phyloP scores from a whole-genome alignment of 1,140 invertebrate genomes.

The Penaeus chinensis region DNA sequence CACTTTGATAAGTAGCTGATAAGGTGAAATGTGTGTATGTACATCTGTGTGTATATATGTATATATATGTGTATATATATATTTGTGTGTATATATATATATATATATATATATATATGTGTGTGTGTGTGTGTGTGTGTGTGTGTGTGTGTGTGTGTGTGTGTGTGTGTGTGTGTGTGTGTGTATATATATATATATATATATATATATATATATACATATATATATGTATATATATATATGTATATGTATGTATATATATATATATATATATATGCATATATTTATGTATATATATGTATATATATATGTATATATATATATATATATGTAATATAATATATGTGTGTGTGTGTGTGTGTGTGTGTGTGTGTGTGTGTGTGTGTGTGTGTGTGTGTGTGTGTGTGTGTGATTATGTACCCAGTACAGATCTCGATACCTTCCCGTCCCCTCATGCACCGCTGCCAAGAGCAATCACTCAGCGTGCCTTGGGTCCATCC shows the following conservation, averaged over 20 bases:
- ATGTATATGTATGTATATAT: constrained; percentile 45
- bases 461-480: too few relatives aligned
- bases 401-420: neutral
- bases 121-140: neutral
- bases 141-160: neutral
- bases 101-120: neutral
- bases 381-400: constrained; percentile 5
- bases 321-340: neutral
- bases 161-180: constrained; percentile 3
- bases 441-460: too few relatives aligned
- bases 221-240: constrained; percentile 44
- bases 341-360: neutral
- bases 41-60: neutral
- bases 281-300: neutral
- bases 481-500: too few relatives aligned
- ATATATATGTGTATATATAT: neutral
- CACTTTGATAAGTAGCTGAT: too few relatives aligned
- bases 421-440: too few relatives aligned
- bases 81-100: neutral
- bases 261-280: constrained; percentile 7
- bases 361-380: neutral
- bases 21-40: neutral
- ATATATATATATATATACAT: neutral
- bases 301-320: neutral
- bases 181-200: neutral